Conservation (phyloP, 1,140 invertebrate genomes). For the Brachionus koreanus region DNA sequence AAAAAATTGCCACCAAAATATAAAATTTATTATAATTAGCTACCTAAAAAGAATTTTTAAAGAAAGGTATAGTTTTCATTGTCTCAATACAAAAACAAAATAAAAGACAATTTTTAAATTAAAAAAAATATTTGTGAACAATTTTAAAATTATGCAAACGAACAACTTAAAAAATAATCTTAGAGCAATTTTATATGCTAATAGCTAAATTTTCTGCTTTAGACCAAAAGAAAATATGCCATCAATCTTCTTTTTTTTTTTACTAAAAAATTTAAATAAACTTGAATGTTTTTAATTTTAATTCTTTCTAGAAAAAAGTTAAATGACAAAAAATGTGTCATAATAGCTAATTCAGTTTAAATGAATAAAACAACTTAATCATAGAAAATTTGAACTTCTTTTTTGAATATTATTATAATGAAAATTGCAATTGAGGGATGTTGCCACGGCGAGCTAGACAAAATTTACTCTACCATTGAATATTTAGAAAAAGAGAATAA, state of each 20-base stretch:
- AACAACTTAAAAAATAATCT: too few relatives aligned
- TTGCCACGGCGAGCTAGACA: constrained; percentile 91
- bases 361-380: too few relatives aligned
- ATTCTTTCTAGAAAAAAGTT: background rate
- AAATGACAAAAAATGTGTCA: constrained; percentile 8
- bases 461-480: constrained; percentile 75
- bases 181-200: too few relatives aligned
- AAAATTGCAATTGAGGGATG: constrained; percentile 94
- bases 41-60: background rate
- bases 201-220: too few relatives aligned
- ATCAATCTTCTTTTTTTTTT: too few relatives aligned
- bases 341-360: background rate
- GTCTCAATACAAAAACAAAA: too few relatives aligned
- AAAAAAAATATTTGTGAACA: background rate
- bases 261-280: background rate
- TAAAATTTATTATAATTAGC: background rate
- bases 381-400: too few relatives aligned
- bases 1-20: background rate
- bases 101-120: background rate
- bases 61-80: too few relatives aligned
- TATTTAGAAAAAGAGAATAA: constrained; percentile 62
- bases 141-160: too few relatives aligned
- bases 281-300: too few relatives aligned
- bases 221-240: too few relatives aligned
- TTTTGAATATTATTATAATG: constrained; percentile 63